These are phyloP conservation scores for Eustalomyia histrio DNA, from an alignment of 2,888 invertebrate species.

Conservation along the genomic window DNA sequence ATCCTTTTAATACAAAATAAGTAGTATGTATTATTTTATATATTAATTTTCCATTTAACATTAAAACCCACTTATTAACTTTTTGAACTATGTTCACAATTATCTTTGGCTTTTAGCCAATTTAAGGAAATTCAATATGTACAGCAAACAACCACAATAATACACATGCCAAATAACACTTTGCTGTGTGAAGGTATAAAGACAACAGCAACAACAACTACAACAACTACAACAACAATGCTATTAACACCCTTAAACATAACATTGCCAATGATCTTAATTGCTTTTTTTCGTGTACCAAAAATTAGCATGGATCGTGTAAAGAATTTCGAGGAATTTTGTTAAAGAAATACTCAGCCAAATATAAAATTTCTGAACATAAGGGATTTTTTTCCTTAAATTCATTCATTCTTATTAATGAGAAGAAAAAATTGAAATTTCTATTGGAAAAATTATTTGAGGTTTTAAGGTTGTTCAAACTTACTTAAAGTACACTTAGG, in stretches of 20 bases:
- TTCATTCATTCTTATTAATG: too few relatives aligned
- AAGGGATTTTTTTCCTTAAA: too few relatives aligned
- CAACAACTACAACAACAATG: neutral
- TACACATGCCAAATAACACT: neutral
- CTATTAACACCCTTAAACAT: conserved; percentile 21
- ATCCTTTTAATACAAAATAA: too few relatives aligned
- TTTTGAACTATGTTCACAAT: conserved; percentile 10
- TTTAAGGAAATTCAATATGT: conserved; percentile 28
- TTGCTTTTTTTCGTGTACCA: neutral
- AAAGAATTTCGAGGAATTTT: too few relatives aligned
- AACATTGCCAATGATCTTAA: conserved; percentile 45
- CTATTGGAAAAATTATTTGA: too few relatives aligned
- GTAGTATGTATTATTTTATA: neutral
- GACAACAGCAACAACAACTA: neutral
- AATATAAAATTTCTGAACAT: too few relatives aligned
- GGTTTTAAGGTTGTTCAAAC: too few relatives aligned
- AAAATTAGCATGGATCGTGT: too few relatives aligned
- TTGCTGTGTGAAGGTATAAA: neutral
- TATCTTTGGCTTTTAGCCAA: conserved; percentile 39
- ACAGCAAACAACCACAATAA: neutral
- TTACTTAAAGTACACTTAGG: too few relatives aligned
- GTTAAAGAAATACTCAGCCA: too few relatives aligned
- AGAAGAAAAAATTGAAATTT: too few relatives aligned
- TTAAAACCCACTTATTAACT: neutral
- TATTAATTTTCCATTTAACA: conserved; percentile 24